Base-by-base conservation (phyloP, 2,888 invertebrate species). In the Tillus elongatus region DNA sequence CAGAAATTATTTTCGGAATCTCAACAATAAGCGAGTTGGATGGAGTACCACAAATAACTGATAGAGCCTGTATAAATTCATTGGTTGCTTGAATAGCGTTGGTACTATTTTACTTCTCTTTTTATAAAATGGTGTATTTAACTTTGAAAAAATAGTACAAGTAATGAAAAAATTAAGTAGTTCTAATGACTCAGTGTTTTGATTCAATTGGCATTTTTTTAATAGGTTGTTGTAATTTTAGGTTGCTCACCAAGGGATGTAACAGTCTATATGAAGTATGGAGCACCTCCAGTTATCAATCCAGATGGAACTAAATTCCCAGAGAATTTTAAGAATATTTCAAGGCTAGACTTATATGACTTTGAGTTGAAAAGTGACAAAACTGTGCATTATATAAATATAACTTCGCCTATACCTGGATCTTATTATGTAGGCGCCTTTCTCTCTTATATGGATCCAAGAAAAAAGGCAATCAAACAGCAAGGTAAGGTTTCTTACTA, bases 371-470 rank as follows among this genome's bases (percentile, higher is more conserved):
- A 67, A 39, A 82, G 83, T 1, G 71, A 82, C 52, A 75, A 75
- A 13, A 67, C 64, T 35, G 73, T 75, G 49, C 67, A 69, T 31
- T 72, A 72, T 16, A 73, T 79, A 37, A 70, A 69, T 35, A 71
- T 84, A 43, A 65, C 67, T 14, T 77, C 79, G 40, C 85, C 85
- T 0, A 68, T 71, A 36, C 75, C 83, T 0, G 87, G 88, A 1
- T 78, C 78, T 53, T 88, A 87, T 82, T 88, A 80, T 66, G 82
- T 79, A 1, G 73, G 83, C 36, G 79, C 82, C 4, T 89, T 86
- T 61, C 71, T 84, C 42, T 75, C 80, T 37, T 86, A 84, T 77
- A 73, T 75, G 32, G 80, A 85, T 68, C 85, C 85, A 2, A 74
- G 77, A 44, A 66, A 68, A 26, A 77, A 78, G 52, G 75, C 78